phyloP scores from a whole-genome alignment of 2,113 vertebrate species.

The Centrocercus urophasianus region DNA sequence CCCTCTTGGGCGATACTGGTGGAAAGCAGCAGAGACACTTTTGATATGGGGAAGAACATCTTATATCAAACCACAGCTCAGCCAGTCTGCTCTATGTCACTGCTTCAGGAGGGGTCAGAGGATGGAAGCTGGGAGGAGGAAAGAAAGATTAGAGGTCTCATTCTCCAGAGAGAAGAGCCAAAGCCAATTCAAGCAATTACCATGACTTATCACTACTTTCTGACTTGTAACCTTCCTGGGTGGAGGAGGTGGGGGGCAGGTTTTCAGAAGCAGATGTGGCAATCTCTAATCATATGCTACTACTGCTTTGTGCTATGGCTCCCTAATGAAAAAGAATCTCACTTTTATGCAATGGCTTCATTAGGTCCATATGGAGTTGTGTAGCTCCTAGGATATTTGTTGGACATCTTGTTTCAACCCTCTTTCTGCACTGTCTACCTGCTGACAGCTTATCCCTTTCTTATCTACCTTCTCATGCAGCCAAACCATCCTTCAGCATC shows the following conservation, averaged over 20 bases:
- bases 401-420: conserved; percentile 30
- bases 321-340: conserved; percentile 70
- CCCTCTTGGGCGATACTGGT: neutral
- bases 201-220: conserved; percentile 60
- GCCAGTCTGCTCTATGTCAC: neutral
- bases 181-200: conserved; percentile 41
- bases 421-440: neutral
- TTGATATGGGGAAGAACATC: neutral
- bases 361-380: conserved; percentile 64
- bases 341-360: conserved; percentile 44
- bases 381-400: conserved; percentile 32
- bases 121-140: neutral
- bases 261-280: conserved; percentile 62
- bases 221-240: conserved; percentile 49
- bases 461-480: conserved; percentile 14
- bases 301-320: conserved; percentile 8
- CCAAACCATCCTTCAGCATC: conserved; percentile 12
- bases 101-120: neutral
- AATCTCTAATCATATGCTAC: conserved; percentile 58
- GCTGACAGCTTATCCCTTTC: conserved; percentile 24
- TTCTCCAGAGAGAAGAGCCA: neutral
- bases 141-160: conserved; percentile 5
- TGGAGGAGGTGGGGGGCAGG: conserved; percentile 37
- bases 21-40: neutral
- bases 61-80: neutral